A percentile compares a stretch with the other conserved stretches of the same genome.
Conservation (phyloP, 2,113 vertebrate genomes). For the Oryzias curvinotus region DNA sequence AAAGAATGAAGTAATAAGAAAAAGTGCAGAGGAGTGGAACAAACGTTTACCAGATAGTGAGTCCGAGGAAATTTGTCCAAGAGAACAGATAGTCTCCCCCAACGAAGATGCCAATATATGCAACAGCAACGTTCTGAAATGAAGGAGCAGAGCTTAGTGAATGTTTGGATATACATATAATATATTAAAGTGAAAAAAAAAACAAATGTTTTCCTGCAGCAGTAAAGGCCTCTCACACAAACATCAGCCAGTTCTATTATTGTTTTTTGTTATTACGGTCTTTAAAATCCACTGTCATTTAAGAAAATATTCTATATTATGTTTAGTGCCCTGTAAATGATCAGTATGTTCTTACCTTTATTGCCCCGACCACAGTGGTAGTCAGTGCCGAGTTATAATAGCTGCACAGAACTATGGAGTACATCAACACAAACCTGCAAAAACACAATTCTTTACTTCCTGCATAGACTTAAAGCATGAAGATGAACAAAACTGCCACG, state of each 20-base stretch:
- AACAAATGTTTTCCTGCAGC: not conserved
- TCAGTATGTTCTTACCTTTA: constrained; percentile 79
- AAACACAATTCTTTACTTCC: not conserved
- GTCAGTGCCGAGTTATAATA: constrained; percentile 91
- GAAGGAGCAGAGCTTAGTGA: not conserved
- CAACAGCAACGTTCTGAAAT: constrained; percentile 86
- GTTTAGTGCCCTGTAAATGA: not conserved
- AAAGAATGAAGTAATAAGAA: not conserved
- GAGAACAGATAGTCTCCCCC: constrained; percentile 93
- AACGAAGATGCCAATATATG: constrained; percentile 88
- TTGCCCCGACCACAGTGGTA: constrained; percentile 86
- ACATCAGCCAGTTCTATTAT: not conserved
- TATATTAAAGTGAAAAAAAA: not conserved
- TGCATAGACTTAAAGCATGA: not conserved
- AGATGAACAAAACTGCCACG: too few species aligned
- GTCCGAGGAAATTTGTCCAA: constrained; percentile 86
- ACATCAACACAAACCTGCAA: constrained; percentile 90
- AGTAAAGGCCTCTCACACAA: not conserved
- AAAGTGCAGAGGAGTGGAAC: not conserved
- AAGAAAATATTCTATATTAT: not conserved
- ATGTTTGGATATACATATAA: not conserved
- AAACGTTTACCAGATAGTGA: constrained; percentile 89
- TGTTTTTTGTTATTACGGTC: too few species aligned
- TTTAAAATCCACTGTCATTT: too few species aligned
- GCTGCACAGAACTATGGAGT: constrained; percentile 88